A percentile compares a stretch with the other conserved stretches of the same genome.
These are phyloP conservation scores for Salticus scenicus DNA, from an alignment of 2,888 invertebrate species.

Conservation along the genomic window DNA sequence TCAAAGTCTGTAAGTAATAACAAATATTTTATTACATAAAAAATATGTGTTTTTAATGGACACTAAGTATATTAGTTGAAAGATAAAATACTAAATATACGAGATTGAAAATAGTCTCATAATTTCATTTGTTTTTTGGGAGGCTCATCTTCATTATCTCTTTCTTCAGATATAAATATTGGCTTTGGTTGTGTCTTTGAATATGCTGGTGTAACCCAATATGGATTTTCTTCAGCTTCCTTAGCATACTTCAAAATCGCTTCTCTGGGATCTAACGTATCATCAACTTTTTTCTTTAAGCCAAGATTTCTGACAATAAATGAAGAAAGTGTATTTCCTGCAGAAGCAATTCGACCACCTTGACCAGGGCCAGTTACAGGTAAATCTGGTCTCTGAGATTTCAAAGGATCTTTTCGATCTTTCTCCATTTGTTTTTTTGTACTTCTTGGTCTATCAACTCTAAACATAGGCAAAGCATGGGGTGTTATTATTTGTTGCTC, in stretches of 20 bases:
- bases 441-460: slow-evolving; percentile 91
- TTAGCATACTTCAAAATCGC: slow-evolving; percentile 96
- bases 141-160: slow-evolving; percentile 74
- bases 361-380: slow-evolving; percentile 79
- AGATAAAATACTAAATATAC: too few species aligned
- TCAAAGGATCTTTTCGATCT: slow-evolving; percentile 82
- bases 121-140: slow-evolving; percentile 47
- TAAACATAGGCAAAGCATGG: slow-evolving; percentile 94
- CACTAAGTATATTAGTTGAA: too few species aligned
- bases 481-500: slow-evolving; percentile 96
- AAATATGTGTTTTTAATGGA: too few species aligned
- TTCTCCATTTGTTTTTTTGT: slow-evolving; percentile 93
- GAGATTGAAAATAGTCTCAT: background rate
- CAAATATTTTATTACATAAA: too few species aligned
- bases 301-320: slow-evolving; percentile 97
- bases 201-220: slow-evolving; percentile 96
- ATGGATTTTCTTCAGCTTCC: slow-evolving; percentile 95
- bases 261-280: slow-evolving; percentile 93
- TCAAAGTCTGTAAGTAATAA: too few species aligned
- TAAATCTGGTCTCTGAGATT: slow-evolving; percentile 79
- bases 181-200: slow-evolving; percentile 86
- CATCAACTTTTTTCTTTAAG: slow-evolving; percentile 87
- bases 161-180: slow-evolving; percentile 81
- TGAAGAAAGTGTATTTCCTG: slow-evolving; percentile 95
- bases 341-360: slow-evolving; percentile 94